A percentile compares a stretch with the other conserved stretches of the same genome.
These are phyloP conservation scores for Sarcophaga rosellei DNA, from an alignment of 2,888 invertebrate species.

Conservation along the genomic window DNA sequence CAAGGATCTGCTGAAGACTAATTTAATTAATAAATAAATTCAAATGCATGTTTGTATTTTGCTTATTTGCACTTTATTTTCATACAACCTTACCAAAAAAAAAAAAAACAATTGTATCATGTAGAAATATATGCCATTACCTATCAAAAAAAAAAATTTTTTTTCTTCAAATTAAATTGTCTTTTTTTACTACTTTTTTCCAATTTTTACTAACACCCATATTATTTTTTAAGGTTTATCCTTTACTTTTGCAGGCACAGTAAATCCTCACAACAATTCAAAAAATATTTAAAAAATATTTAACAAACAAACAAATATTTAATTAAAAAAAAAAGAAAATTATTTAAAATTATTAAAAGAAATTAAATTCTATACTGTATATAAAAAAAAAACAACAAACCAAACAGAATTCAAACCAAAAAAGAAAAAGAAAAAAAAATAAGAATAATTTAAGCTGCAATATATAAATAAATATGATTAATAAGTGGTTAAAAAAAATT, in stretches of 20 bases:
- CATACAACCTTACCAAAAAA: background rate
- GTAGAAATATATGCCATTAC: background rate
- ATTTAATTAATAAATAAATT: too few species aligned
- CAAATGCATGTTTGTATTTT: background rate
- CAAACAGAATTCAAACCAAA: conserved; percentile 47
- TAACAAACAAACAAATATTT: conserved; percentile 60
- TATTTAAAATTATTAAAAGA: conserved; percentile 68
- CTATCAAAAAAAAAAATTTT: conserved; percentile 20
- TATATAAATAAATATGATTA: conserved; percentile 38
- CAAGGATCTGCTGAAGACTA: too few species aligned
- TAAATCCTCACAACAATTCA: conserved; percentile 76
- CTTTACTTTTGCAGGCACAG: conserved; percentile 82
- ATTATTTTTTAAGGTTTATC: conserved; percentile 82
- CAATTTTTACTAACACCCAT: conserved; percentile 81
- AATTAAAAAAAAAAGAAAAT: conserved; percentile 73
- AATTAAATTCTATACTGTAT: conserved; percentile 73
- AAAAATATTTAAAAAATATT: conserved; percentile 68
- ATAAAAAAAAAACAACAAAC: conserved; percentile 60
- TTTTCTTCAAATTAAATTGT: conserved; percentile 65
- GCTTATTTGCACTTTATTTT: conserved; percentile 18
- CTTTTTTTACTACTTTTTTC: conserved; percentile 80
- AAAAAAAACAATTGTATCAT: background rate
- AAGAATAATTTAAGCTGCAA: conserved; percentile 48
- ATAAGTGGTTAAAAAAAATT: conserved; percentile 47
- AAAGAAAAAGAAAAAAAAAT: background rate